A percentile compares a stretch with the other conserved stretches of the same genome.
phyloP scores from a whole-genome alignment of 2,797 vertebrate genomes.

The Macroramphosus scolopax region DNA sequence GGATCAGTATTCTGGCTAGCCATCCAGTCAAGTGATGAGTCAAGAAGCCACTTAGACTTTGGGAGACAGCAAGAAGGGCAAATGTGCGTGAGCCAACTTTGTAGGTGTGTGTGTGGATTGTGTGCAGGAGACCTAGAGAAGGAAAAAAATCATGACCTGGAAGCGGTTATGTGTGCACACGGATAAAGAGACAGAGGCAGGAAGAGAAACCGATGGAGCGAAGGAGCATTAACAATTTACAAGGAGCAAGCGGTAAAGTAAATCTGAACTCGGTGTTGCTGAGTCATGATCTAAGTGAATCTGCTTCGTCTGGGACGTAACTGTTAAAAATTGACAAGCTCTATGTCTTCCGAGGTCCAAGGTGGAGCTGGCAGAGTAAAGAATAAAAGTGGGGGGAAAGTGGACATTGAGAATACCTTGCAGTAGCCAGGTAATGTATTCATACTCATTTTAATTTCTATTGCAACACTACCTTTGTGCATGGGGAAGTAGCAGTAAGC shows the following conservation, averaged over 20 bases:
- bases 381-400: conserved; percentile 1
- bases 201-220: conserved; percentile 23
- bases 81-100: conserved; percentile 7
- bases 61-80: conserved; percentile 25
- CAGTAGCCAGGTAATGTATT: conserved; percentile 16
- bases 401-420: conserved; percentile 2
- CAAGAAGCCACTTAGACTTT: conserved; percentile 59
- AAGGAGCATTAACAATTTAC: conserved; percentile 47
- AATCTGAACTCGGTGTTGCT: conserved; percentile 42
- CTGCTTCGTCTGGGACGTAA: conserved; percentile 49
- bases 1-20: conserved; percentile 52
- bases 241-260: conserved; percentile 26
- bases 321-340: conserved; percentile 56
- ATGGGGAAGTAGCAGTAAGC: conserved; percentile 9
- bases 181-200: conserved; percentile 14
- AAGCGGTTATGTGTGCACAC: conserved; percentile 4
- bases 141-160: conserved; percentile 2
- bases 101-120: conserved; percentile 2
- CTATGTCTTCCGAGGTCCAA: conserved; percentile 27
- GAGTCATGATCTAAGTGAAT: conserved; percentile 55
- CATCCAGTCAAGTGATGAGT: conserved; percentile 62
- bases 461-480: conserved; percentile 15
- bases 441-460: conserved; percentile 17
- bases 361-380: conserved; percentile 24
- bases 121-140: background rate